Evolutionary conservation across 2,797 vertebrate species (phyloP).

Genomic region (Lutjanus campechanus): DNA sequence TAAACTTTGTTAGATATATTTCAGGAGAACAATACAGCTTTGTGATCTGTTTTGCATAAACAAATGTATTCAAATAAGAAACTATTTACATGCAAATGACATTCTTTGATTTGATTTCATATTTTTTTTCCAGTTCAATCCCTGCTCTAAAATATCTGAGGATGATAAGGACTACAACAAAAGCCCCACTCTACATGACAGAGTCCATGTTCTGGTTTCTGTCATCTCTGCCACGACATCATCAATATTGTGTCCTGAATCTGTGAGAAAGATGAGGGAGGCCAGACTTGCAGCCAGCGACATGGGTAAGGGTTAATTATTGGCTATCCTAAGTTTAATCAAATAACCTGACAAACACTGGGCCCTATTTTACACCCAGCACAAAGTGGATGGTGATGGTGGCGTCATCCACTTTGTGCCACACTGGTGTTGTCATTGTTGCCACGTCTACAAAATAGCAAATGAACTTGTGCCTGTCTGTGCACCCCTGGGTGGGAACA

Average conservation of each 20-base stretch:
- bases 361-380: too few relatives aligned
- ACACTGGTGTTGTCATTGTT: too few relatives aligned
- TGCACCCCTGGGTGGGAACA: too few relatives aligned
- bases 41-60: background rate
- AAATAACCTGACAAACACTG: conserved; percentile 7
- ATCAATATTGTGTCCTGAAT: fast-evolving
- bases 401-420: too few relatives aligned
- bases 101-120: background rate
- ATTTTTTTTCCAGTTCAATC: conserved; percentile 45
- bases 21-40: background rate
- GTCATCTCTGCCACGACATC: background rate
- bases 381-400: too few relatives aligned
- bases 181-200: background rate
- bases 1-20: background rate
- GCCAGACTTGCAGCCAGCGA: conserved; percentile 40
- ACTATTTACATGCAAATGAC: background rate
- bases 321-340: background rate
- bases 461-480: too few relatives aligned
- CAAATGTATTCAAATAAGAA: background rate
- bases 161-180: background rate
- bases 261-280: conserved; percentile 10
- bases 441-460: too few relatives aligned
- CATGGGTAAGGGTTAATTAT: conserved; percentile 21
- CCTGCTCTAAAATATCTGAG: fast-evolving
- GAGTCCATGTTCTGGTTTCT: conserved; percentile 54